Percentiles rank a stretch among this genome's conserved stretches.
These are phyloP conservation scores for Rousettus leschenaultii DNA, from an alignment of 2,113 vertebrate species.

Conservation along the genomic window DNA sequence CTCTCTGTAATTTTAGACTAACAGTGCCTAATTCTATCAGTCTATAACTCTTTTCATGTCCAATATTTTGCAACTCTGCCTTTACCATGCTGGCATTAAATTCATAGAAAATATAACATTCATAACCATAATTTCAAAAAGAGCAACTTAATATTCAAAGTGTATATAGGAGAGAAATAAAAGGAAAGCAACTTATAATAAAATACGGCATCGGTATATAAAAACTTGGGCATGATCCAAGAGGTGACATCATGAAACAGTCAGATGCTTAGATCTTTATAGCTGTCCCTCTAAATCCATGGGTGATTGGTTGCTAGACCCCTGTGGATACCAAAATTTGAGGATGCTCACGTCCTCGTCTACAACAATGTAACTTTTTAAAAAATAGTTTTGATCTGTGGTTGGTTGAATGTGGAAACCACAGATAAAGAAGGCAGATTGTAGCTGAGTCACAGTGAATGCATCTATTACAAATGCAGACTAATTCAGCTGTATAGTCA, in stretches of 20 bases:
- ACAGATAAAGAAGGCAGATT: background rate
- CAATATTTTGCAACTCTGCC: background rate
- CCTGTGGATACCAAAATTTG: background rate
- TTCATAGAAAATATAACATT: slow-evolving; percentile 3
- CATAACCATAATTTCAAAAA: background rate
- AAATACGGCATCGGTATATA: background rate
- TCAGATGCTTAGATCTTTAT: background rate
- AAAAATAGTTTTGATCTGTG: background rate
- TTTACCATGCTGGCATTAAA: background rate
- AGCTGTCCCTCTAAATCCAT: background rate
- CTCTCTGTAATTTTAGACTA: background rate
- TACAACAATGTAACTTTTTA: background rate
- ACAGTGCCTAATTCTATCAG: background rate
- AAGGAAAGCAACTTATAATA: background rate
- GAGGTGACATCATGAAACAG: background rate
- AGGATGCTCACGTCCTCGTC: background rate
- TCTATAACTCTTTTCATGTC: background rate
- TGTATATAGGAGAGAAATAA: background rate
- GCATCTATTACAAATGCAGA: background rate
- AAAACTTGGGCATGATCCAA: background rate
- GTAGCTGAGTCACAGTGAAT: background rate
- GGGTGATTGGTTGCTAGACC: background rate
- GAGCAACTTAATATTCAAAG: background rate
- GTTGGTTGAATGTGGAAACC: background rate
- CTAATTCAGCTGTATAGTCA: background rate